Evolutionary conservation across 2,797 vertebrate genomes (phyloP), one percentile per base, ranked within the genome.

Genomic region (Silurus lanzhouensis): DNA sequence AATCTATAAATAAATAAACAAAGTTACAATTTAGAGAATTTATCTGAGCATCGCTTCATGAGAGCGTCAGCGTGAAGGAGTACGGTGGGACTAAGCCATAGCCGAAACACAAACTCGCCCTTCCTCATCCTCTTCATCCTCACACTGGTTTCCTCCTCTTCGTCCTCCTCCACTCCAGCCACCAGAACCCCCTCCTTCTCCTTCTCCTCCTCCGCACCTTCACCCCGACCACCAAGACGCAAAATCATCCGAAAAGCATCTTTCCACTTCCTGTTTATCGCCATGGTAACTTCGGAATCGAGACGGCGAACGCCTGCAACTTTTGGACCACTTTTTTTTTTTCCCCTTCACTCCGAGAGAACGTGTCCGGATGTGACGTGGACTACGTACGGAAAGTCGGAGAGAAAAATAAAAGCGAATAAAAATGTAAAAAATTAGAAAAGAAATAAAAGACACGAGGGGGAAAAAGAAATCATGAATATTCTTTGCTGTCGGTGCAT

Each of bases 401-500:
- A 52, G 48, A 52, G 48, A 52, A 52, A 52, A 52, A 52, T 52
- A 52, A 52, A 10, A 52, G 6, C 48, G 48, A 52, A 52, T 52
- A 10, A 52, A 9, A 52, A 52, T 15, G 3, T 13, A 13, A 1
- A 60, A 77, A 52, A 52, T 38, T 31, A 0, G 4, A 61, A 86
- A 31, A 84, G 84, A 79, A 80, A 19, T 31, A 22, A 22, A 67
- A 83, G 86, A 88, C 84, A 58, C 20, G 89, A 82, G 27, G 46
- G 46, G 57, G 84, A 89, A 78, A 92, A 93, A 83, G 88, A 80
- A 92, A 93, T 93, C 89, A 92, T 90, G 93, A 93, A 94, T 95
- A 93, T 95, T 95, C 96, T 96, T 96, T 96, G 96, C 96, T 96
- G 96, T 96, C 96, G 95, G 96, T 96, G 96, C 96, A 94, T 96